Conservation (phyloP, 2,797 vertebrate genomes). For the Cynodonichthys magdalenae region DNA sequence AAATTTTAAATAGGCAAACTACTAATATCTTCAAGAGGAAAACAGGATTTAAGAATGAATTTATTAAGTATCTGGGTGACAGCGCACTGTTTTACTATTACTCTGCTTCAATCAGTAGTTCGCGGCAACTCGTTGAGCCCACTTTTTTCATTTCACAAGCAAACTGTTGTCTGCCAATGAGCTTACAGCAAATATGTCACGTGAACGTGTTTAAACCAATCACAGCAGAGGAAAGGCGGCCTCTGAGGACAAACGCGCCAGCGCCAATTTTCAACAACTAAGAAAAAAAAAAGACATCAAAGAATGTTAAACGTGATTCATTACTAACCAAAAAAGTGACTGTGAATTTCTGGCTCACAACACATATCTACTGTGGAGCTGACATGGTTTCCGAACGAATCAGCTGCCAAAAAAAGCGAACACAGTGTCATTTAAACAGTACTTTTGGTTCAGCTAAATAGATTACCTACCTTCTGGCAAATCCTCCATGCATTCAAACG, state of each 20-base stretch:
- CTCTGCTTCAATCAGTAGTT: conserved; percentile 8
- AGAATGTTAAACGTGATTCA: accelerated
- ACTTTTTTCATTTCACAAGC: not conserved
- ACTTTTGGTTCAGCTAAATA: not conserved
- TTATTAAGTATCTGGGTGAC: not conserved
- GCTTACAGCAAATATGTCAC: not conserved
- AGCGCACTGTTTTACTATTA: no score
- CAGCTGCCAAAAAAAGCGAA: not conserved
- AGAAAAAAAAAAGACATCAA: conserved; percentile 9
- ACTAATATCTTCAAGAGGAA: no score
- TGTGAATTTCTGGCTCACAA: accelerated
- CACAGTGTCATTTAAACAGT: not conserved
- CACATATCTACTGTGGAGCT: not conserved
- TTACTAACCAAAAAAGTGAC: not conserved
- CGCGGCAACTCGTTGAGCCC: conserved; percentile 43
- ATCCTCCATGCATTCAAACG: conserved; percentile 92
- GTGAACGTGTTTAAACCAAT: conserved; percentile 49
- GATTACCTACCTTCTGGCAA: conserved; percentile 85
- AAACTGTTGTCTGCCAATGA: conserved; percentile 45
- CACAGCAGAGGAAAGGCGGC: conserved; percentile 25
- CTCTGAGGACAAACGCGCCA: conserved; percentile 70
- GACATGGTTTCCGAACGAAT: not conserved
- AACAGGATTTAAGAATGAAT: no score
- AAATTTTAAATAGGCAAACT: no score
- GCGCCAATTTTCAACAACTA: conserved; percentile 77